Evolutionary conservation across 2,113 vertebrate species (phyloP).

Genomic region (Arizona elegans): DNA sequence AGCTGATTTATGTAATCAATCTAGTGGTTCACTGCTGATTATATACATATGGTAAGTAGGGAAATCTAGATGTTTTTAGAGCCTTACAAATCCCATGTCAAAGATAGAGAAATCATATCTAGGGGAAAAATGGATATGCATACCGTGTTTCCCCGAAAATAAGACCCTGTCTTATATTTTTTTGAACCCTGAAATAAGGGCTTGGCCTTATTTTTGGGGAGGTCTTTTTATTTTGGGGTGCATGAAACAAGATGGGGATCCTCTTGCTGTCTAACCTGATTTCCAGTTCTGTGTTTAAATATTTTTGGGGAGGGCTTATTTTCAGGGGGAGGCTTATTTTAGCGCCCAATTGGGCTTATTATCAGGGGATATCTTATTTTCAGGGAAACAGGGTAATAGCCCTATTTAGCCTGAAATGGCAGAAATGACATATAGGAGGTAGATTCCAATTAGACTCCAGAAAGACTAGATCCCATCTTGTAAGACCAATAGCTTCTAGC

Average conservation of each 20-base stretch:
- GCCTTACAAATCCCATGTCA: background rate
- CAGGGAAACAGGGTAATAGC: background rate
- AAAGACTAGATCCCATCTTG: background rate
- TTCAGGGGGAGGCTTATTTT: too few species aligned
- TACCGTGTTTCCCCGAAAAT: too few species aligned
- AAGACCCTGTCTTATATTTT: too few species aligned
- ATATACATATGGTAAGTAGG: background rate
- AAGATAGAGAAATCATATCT: background rate
- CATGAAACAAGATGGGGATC: too few species aligned
- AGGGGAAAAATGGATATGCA: background rate
- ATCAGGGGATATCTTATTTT: too few species aligned
- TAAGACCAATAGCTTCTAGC: background rate
- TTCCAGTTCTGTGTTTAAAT: too few species aligned
- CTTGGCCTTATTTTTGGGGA: too few species aligned
- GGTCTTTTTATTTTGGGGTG: too few species aligned
- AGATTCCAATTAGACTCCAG: background rate
- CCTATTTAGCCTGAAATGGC: background rate
- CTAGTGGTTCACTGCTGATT: background rate
- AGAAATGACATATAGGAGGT: background rate
- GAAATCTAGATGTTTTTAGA: background rate
- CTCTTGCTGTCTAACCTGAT: too few species aligned
- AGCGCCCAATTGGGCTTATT: too few species aligned
- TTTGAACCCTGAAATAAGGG: too few species aligned
- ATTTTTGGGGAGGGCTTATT: too few species aligned
- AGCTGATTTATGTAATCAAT: background rate